Percentiles rank a stretch among this genome's conserved stretches.
Evolutionary conservation across 2,888 invertebrate genomes (phyloP).

Genomic region (Biston stratarius): DNA sequence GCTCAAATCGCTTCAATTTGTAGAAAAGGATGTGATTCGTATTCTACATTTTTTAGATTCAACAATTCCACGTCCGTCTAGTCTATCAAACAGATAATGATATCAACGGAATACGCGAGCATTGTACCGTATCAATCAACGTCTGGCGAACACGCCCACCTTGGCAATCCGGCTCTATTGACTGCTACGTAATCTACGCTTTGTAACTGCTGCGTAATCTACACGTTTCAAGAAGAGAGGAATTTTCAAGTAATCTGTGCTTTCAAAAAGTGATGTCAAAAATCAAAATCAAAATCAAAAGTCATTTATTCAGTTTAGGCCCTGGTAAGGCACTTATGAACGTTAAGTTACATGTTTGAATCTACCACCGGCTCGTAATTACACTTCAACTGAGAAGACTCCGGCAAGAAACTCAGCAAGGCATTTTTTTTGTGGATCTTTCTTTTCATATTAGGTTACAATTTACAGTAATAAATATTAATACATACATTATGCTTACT

Average conservation of each 20-base stretch:
- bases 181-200: constrained; percentile 19
- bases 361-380: too few species aligned
- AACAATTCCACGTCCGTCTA: constrained; percentile 43
- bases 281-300: too few species aligned
- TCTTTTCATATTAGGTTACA: too few species aligned
- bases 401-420: too few species aligned
- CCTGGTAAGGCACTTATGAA: too few species aligned
- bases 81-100: constrained; percentile 51
- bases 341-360: too few species aligned
- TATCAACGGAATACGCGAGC: constrained; percentile 34
- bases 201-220: constrained; percentile 16
- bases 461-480: too few species aligned
- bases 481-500: too few species aligned
- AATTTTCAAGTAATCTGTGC: neutral
- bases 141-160: constrained; percentile 50
- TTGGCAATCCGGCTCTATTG: constrained; percentile 48
- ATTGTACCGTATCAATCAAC: constrained; percentile 55
- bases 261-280: neutral
- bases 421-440: too few species aligned
- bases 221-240: neutral
- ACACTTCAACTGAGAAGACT: too few species aligned
- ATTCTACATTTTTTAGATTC: constrained; percentile 3
- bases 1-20: neutral
- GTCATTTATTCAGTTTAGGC: too few species aligned
- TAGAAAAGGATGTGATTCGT: constrained; percentile 9